Evolutionary conservation across 1,140 invertebrate genomes (phyloP).

Genomic region (Drosophila pectinifera): DNA sequence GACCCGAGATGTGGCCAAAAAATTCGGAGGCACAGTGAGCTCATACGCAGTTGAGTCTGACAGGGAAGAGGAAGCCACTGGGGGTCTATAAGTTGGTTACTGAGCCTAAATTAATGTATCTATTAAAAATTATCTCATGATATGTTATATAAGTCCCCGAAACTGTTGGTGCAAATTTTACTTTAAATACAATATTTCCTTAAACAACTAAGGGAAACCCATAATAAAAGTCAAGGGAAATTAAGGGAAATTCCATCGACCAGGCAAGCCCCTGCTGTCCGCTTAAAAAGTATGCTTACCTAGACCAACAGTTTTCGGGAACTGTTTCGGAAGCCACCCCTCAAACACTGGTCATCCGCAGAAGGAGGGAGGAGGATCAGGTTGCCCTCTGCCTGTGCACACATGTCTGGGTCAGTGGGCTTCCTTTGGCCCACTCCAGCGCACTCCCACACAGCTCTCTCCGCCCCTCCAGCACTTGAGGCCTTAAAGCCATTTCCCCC

Average conservation of each 20-base stretch:
- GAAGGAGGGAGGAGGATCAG: not conserved
- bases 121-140: too few species aligned
- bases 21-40: slow-evolving; percentile 44
- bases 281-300: slow-evolving; percentile 12
- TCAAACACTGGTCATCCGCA: slow-evolving; percentile 4
- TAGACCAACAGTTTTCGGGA: slow-evolving; percentile 9
- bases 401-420: slow-evolving; percentile 78
- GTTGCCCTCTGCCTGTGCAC: slow-evolving; percentile 34
- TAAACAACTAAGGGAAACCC: not conserved
- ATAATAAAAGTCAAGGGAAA: not conserved
- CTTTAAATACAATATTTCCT: too few species aligned
- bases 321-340: slow-evolving; percentile 14
- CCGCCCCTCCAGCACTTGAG: slow-evolving; percentile 48
- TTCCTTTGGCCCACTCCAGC: slow-evolving; percentile 36
- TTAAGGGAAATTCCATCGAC: slow-evolving; percentile 1
- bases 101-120: too few species aligned
- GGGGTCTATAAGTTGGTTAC: too few species aligned
- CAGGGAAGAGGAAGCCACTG: not conserved
- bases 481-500: slow-evolving; percentile 50
- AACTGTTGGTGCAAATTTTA: too few species aligned
- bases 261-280: not conserved
- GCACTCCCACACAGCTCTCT: not conserved
- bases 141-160: too few species aligned
- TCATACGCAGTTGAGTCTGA: slow-evolving; percentile 48
- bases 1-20: slow-evolving; percentile 19